Conservation (phyloP, 2,888 invertebrate genomes). For the Drosophila mimetica region DNA sequence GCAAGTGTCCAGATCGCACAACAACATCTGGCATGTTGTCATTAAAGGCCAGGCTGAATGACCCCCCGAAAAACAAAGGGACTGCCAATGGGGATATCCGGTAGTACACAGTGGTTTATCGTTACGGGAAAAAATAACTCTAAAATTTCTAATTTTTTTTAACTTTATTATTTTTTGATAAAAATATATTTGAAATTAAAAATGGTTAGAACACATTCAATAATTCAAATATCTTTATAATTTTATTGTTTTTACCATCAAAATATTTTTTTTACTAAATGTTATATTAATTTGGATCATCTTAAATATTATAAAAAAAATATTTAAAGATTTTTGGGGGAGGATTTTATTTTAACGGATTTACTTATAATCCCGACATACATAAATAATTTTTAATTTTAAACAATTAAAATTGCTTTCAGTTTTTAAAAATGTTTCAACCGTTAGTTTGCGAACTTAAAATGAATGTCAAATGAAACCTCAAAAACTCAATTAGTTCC, state of each 20-base stretch:
- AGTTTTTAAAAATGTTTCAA: neutral
- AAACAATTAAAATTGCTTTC: neutral
- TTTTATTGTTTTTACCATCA: too few relatives aligned
- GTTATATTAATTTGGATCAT: too few relatives aligned
- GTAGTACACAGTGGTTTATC: neutral
- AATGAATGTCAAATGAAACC: neutral
- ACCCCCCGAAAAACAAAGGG: slow-evolving; percentile 10
- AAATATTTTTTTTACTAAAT: too few relatives aligned
- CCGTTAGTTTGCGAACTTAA: neutral
- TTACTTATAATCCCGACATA: too few relatives aligned
- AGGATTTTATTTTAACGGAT: too few relatives aligned
- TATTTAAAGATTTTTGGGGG: too few relatives aligned
- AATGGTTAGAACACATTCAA: too few relatives aligned
- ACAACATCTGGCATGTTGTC: slow-evolving; percentile 61
- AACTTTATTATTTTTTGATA: neutral
- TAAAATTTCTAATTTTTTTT: neutral
- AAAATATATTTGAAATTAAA: neutral
- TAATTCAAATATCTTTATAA: too few relatives aligned
- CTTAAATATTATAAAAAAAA: neutral
- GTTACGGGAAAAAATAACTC: too few relatives aligned
- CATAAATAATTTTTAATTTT: too few relatives aligned
- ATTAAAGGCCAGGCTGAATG: slow-evolving; percentile 60
- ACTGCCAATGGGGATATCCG: neutral
- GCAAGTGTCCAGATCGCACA: slow-evolving; percentile 40
- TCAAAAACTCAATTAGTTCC: neutral